phyloP scores from a whole-genome alignment of 2,113 vertebrate species.

The Euleptes europaea region DNA sequence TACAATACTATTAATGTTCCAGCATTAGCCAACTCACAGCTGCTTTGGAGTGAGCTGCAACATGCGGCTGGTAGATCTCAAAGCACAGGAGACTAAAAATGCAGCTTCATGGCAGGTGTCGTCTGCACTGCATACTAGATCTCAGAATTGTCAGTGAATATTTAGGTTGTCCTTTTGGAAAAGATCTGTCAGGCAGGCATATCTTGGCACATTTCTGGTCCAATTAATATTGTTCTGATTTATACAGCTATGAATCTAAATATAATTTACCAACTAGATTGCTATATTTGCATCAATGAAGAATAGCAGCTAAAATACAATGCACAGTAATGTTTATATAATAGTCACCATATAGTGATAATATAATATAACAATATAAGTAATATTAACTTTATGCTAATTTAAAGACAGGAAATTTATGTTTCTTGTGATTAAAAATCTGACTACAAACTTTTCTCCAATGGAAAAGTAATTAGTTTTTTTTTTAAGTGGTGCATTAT shows the following conservation, averaged over 20 bases:
- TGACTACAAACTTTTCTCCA: neutral
- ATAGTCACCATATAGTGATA: slow-evolving; percentile 6
- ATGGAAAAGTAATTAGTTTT: slow-evolving; percentile 28
- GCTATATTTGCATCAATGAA: slow-evolving; percentile 66
- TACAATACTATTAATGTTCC: neutral
- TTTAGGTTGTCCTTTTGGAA: slow-evolving; percentile 64
- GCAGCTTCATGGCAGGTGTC: neutral
- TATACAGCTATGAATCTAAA: slow-evolving; percentile 61
- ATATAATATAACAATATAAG: too few species aligned
- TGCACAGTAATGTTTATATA: slow-evolving; percentile 32
- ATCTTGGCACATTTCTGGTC: slow-evolving; percentile 49
- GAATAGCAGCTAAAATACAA: slow-evolving; percentile 64
- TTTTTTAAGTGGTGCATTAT: slow-evolving; percentile 11
- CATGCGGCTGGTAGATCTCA: slow-evolving; percentile 32
- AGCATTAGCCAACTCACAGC: neutral
- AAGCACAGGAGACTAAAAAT: slow-evolving; percentile 10
- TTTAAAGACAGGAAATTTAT: slow-evolving; percentile 29
- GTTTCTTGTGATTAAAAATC: neutral
- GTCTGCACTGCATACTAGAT: slow-evolving; percentile 13
- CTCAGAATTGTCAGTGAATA: slow-evolving; percentile 27
- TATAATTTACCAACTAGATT: slow-evolving; percentile 75
- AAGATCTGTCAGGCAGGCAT: slow-evolving; percentile 49
- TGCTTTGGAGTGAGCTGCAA: neutral
- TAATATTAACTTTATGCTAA: too few species aligned
- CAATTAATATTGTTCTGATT: slow-evolving; percentile 49